Evolutionary conservation across 2,113 vertebrate species (phyloP), one percentile per base, ranked within the genome.

Genomic region (Scomber japonicus): DNA sequence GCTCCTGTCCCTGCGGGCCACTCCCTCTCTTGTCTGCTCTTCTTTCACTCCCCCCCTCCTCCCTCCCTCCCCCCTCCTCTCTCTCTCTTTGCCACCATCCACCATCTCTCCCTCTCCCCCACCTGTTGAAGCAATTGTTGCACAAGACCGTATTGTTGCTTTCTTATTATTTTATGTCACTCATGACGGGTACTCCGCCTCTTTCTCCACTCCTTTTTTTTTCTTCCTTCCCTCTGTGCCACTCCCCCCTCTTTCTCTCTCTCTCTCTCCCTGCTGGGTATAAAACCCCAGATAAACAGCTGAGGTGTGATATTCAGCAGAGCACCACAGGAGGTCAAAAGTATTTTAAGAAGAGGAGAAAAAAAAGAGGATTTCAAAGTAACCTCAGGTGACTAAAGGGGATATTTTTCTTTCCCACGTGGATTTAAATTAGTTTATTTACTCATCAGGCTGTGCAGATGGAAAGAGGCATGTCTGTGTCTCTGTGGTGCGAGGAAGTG

Each of bases 91-190:
- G 44, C 49, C 65, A 45, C 54, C 77, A 16, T 67, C 71, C 75
- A 63, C 86, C 72, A 80, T 83, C 78, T 35, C 31, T 35, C 78
- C 59, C 86, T 87, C 90, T 93, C 40, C 87, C 86, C 95, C 94
- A 95, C 94, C 95, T 96, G 94, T 95, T 95, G 94, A 82, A 86
- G 82, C 80, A 69, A 94, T 94, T 94, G 93, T 94, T 91, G 70
- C 55, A 24, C 66, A 0, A 9, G 71, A 53, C 78, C 51, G 13
- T 81, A 92, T 94, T 94, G 91, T 94, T 84, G 85, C 69, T 74
- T 44, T 87, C 84, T 80, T 88, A 78, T 91, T 90, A 89, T 92
- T 92, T 88, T 62, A 81, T 88, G 88, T 86, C 70, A 44, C 83
- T 89, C 74, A 63, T 49, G 71, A 35, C 78, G 68, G 40, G 75